Base-by-base conservation (phyloP, 1,140 invertebrate genomes). In the Dendrolimus punctatus region DNA sequence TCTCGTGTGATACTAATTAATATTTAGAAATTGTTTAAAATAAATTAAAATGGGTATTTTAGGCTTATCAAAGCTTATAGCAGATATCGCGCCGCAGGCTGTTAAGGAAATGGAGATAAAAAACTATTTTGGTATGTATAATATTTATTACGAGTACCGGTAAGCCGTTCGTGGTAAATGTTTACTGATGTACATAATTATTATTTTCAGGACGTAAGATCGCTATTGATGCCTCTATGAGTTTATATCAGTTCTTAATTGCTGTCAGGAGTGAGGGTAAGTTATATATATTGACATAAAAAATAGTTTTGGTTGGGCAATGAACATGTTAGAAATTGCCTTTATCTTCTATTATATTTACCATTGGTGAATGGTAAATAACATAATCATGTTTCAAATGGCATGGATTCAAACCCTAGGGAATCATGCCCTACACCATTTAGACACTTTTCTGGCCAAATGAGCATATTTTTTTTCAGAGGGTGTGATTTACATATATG, bases 161-260 rank as follows among this genome's bases (percentile, higher is more conserved):
- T 37, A 48, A 8, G 38, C 8, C 4, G 37, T 43, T 6, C 39
- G 37, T 43, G 37, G 43, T 7, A 40, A 38, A 40, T 44, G 5
- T 37, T n/a, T 6, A 39, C 6, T 38, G 4, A 51, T 55, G 46
- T 43, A 39, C 60, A 57, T 57, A 23, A 23, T 23, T 23, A 5
- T 45, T 53, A 65, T 67, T 87, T 87, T 53, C 76, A 98, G 98
- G 98, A 56, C 91, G 98, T 42, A 99, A 99, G 91, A 93, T 99
- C 46, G 98, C 98, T 4, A 95, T 99, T 66, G 98, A 99, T 91
- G 98, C 97, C 50, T 97, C 97, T 46, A 99, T 99, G 98, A 97
- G 96, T 78, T 90, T 99, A 42, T 99, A 99, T 88, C 98, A 99
- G 84, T 99, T 99, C 86, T 87, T 99, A n/a, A 99, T 99, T 68